Evolutionary conservation across 2,888 invertebrate species (phyloP).

Genomic region (Andrena trimmerana): DNA sequence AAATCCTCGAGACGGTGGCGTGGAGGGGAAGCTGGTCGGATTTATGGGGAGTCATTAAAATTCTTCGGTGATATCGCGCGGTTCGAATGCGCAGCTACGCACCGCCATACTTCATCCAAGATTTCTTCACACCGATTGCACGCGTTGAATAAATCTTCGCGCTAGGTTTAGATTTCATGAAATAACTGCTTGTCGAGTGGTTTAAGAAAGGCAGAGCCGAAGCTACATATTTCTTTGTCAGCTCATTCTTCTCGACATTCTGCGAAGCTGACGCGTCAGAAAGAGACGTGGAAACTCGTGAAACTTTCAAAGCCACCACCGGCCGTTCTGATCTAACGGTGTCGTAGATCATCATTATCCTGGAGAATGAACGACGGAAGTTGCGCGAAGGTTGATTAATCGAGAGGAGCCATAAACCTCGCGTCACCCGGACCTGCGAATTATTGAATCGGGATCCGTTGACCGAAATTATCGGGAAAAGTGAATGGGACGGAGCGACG

Average conservation of each 20-base stretch:
- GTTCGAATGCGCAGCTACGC: constrained; percentile 11
- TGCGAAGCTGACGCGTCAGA: neutral
- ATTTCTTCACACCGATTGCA: constrained; percentile 1
- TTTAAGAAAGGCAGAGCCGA: too few species aligned
- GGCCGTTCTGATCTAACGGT: constrained; percentile 13
- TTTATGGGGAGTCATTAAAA: constrained; percentile 55
- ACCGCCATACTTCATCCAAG: neutral
- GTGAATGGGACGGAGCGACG: neutral
- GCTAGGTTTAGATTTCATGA: too few species aligned
- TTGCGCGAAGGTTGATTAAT: constrained; percentile 46
- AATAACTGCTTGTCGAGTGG: too few species aligned
- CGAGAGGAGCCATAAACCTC: constrained; percentile 14
- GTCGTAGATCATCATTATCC: constrained; percentile 58
- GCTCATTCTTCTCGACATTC: neutral
- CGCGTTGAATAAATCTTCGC: neutral
- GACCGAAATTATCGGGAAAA: constrained; percentile 18
- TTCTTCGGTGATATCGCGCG: constrained; percentile 32
- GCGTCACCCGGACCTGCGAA: neutral
- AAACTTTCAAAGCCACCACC: neutral
- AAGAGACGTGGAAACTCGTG: neutral
- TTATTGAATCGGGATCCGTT: constrained; percentile 24
- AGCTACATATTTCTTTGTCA: neutral
- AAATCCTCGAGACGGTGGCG: constrained; percentile 36
- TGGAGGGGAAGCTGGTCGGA: neutral
- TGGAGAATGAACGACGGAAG: constrained; percentile 37